Conservation (phyloP, 2,797 vertebrate genomes). For the Chelonia mydas region DNA sequence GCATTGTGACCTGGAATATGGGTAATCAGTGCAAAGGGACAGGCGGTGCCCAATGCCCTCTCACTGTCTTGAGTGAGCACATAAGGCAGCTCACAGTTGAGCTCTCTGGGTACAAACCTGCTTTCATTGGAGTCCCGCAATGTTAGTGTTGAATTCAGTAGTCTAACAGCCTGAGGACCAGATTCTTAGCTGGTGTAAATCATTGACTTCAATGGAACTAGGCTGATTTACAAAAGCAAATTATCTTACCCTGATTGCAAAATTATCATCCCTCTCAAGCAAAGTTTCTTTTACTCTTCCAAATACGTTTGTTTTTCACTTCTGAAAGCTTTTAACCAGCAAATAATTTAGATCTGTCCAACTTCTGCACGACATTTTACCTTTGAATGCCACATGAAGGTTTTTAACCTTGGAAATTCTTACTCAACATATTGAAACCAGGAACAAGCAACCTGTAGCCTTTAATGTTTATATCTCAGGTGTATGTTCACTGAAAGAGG, state of each 20-base stretch:
- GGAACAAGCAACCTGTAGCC: slow-evolving; percentile 43
- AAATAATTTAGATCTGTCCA: neutral
- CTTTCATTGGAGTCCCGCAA: neutral
- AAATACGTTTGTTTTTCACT: slow-evolving; percentile 19
- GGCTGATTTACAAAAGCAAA: neutral
- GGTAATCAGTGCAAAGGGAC: neutral
- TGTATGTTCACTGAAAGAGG: slow-evolving; percentile 52
- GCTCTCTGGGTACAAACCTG: neutral
- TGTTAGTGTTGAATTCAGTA: neutral
- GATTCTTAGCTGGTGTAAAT: neutral
- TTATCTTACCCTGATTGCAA: neutral
- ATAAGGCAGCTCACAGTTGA: neutral
- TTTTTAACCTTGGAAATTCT: slow-evolving; percentile 27
- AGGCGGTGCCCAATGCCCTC: neutral
- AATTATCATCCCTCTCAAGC: slow-evolving; percentile 20
- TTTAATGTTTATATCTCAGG: slow-evolving; percentile 47
- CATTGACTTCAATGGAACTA: neutral
- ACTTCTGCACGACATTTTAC: neutral
- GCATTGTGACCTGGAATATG: neutral
- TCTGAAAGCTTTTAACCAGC: neutral
- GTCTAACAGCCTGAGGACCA: rapidly evolving
- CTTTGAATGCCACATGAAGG: slow-evolving; percentile 10
- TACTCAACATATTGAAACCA: slow-evolving; percentile 12
- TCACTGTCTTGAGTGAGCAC: neutral
- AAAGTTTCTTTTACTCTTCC: slow-evolving; percentile 13